Conservation (phyloP, 1,140 invertebrate species). For the Alviniconcha marisindica region DNA sequence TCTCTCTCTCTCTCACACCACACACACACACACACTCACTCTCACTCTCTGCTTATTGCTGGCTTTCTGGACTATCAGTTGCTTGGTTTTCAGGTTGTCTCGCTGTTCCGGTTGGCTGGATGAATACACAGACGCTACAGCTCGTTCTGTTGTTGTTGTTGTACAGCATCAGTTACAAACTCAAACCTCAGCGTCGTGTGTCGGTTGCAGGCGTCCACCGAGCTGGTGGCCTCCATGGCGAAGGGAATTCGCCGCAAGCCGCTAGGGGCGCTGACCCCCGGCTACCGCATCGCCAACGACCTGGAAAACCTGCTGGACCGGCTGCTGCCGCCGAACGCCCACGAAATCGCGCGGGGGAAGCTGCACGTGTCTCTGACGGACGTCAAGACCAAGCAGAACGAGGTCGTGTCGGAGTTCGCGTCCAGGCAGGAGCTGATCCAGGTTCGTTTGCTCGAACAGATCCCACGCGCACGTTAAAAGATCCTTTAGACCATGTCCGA, state of each 20-base stretch:
- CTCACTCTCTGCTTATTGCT: neutral
- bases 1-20: slow-evolving; percentile 24
- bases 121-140: no score
- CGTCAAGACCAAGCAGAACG: slow-evolving; percentile 59
- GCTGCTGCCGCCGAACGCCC: slow-evolving; percentile 61
- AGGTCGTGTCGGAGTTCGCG: slow-evolving; percentile 57
- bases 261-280: slow-evolving; percentile 64
- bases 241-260: slow-evolving; percentile 58
- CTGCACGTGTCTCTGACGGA: slow-evolving; percentile 71
- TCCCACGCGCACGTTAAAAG: no score
- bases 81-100: no score
- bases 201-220: slow-evolving; percentile 57
- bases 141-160: neutral
- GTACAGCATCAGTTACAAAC: neutral
- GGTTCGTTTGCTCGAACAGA: slow-evolving; percentile 54
- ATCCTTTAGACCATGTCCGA: no score
- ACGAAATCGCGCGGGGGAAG: slow-evolving; percentile 54
- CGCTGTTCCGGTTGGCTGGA: no score
- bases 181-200: neutral
- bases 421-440: slow-evolving; percentile 66
- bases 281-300: slow-evolving; percentile 58
- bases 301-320: slow-evolving; percentile 57
- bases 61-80: no score
- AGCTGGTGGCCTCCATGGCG: slow-evolving; percentile 58
- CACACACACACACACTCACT: slow-evolving; percentile 5